A percentile compares a stretch with the other conserved stretches of the same genome.
phyloP scores from a whole-genome alignment of 30 jellyfish, hydroid and myxozoan species.

The Morbakka virulenta region DNA sequence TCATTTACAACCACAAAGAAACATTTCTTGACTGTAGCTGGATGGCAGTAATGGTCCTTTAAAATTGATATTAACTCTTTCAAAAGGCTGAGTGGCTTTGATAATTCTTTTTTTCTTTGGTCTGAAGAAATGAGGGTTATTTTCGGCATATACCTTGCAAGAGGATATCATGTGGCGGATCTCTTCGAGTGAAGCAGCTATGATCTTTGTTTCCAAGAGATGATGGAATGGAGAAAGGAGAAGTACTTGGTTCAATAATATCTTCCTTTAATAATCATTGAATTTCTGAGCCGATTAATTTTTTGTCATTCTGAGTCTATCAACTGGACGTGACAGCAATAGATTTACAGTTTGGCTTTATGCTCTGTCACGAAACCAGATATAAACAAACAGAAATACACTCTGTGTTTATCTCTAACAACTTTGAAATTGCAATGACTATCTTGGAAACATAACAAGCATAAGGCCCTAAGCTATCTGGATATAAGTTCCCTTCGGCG shows the following conservation, averaged over 20 bases:
- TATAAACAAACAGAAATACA: too few relatives aligned
- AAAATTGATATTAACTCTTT: neutral
- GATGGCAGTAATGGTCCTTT: constrained; percentile 37
- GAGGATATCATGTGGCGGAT: neutral
- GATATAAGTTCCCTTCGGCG: too few relatives aligned
- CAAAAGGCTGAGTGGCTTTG: constrained; percentile 45
- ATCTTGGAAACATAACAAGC: too few relatives aligned
- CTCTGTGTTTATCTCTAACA: too few relatives aligned
- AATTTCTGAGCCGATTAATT: constrained; percentile 57
- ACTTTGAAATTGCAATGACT: too few relatives aligned
- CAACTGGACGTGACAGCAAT: constrained; percentile 17
- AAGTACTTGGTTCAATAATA: constrained; percentile 45
- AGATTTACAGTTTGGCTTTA: constrained; percentile 35
- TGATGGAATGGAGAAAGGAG: too few relatives aligned
- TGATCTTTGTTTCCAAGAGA: neutral
- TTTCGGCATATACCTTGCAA: too few relatives aligned
- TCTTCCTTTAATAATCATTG: constrained; percentile 16
- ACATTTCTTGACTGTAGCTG: neutral
- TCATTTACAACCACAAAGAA: constrained; percentile 12
- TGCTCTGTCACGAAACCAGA: too few relatives aligned
- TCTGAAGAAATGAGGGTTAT: too few relatives aligned
- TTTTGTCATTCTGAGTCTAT: constrained; percentile 18
- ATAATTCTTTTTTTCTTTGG: too few relatives aligned
- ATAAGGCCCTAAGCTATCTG: too few relatives aligned
- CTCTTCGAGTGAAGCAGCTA: constrained; percentile 32